Conservation (phyloP, 2,113 vertebrate species). For the Podarcis muralis region DNA sequence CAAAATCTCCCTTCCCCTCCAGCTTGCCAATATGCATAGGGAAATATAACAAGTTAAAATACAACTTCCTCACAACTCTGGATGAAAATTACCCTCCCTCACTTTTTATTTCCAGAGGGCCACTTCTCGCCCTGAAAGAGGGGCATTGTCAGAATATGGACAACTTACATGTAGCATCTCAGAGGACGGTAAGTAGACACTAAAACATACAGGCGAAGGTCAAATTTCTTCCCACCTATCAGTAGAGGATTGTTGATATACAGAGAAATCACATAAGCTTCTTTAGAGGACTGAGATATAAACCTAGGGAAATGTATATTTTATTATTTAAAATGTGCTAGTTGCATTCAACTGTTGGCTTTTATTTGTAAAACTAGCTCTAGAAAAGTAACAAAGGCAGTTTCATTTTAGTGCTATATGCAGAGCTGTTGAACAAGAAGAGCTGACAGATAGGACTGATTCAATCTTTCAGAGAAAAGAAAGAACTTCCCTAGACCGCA, state of each 20-base stretch:
- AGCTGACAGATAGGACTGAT: neutral
- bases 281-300: constrained; percentile 87
- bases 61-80: neutral
- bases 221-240: constrained; percentile 97
- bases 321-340: neutral
- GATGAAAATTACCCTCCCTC: neutral
- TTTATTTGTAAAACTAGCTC: neutral
- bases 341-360: neutral
- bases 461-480: neutral
- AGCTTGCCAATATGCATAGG: neutral
- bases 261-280: constrained; percentile 96
- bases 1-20: neutral
- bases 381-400: neutral
- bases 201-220: constrained; percentile 93
- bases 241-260: constrained; percentile 95
- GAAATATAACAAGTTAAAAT: neutral
- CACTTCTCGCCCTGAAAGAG: neutral
- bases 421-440: neutral
- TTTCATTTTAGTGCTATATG: neutral
- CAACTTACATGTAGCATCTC: constrained; percentile 94
- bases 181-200: constrained; percentile 94
- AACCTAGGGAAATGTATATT: constrained; percentile 77
- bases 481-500: neutral
- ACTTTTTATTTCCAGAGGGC: neutral
- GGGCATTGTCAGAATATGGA: neutral